Conservation (phyloP, 2,113 vertebrate species). For the Chroicocephalus ridibundus region DNA sequence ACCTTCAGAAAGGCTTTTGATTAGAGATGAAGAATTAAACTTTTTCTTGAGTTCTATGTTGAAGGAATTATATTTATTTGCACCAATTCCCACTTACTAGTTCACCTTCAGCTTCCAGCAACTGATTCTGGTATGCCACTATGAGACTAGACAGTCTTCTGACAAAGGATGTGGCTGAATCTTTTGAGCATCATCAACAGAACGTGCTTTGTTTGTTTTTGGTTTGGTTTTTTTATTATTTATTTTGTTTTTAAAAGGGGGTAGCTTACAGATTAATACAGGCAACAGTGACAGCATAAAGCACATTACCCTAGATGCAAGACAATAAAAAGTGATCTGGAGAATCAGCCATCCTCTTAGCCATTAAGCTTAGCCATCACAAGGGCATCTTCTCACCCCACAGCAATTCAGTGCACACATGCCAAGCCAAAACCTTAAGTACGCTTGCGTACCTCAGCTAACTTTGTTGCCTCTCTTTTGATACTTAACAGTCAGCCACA, state of each 20-base stretch:
- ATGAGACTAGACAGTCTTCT: not conserved
- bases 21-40: not conserved
- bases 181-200: not conserved
- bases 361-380: not conserved
- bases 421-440: not conserved
- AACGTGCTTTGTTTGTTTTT: not conserved
- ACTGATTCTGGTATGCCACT: not conserved
- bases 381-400: not conserved
- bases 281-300: not conserved
- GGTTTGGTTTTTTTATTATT: not conserved
- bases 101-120: slow-evolving; percentile 3
- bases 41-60: not conserved
- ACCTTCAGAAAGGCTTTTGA: not conserved
- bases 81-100: not conserved
- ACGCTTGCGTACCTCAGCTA: not conserved
- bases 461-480: not conserved
- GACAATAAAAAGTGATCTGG: not conserved
- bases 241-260: not conserved
- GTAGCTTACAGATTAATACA: not conserved
- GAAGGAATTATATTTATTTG: not conserved
- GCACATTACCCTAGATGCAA: not conserved
- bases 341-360: not conserved
- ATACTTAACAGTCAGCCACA: not conserved
- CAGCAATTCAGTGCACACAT: not conserved
- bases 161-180: not conserved